Conservation (phyloP, 2,888 invertebrate species). For the Camptogramma bilineatum region DNA sequence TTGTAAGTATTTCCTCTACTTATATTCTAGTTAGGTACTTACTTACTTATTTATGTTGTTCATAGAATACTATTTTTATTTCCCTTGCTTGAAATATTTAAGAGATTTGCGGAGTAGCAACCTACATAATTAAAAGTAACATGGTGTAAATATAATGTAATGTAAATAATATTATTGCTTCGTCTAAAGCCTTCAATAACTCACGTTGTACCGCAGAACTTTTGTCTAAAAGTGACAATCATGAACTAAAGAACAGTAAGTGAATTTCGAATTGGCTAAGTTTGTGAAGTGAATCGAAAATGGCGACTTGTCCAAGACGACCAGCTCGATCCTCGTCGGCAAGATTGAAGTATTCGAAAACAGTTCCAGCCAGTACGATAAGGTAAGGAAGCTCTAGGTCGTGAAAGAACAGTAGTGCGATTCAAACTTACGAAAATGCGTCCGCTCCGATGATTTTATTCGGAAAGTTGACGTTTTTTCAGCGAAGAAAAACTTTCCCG, state of each 20-base stretch:
- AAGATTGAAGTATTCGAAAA: conserved; percentile 77
- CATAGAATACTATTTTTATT: too few relatives aligned
- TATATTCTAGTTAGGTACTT: too few relatives aligned
- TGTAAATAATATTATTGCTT: conserved; percentile 11
- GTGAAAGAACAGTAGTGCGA: too few relatives aligned
- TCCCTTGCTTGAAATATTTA: too few relatives aligned
- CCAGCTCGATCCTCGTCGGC: conserved; percentile 69
- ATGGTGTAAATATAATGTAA: not conserved
- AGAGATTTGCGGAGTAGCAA: too few relatives aligned
- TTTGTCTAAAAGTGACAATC: conserved; percentile 49
- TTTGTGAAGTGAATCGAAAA: conserved; percentile 42
- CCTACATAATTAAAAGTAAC: too few relatives aligned
- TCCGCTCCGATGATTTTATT: too few relatives aligned
- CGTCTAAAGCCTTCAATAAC: conserved; percentile 10
- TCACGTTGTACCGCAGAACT: conserved; percentile 34
- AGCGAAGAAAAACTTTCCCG: too few relatives aligned
- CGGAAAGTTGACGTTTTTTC: too few relatives aligned
- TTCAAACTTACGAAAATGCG: too few relatives aligned
- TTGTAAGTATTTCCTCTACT: too few relatives aligned
- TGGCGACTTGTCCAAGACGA: conserved; percentile 75
- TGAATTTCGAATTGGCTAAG: conserved; percentile 36
- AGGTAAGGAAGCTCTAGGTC: conserved; percentile 69
- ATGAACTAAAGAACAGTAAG: conserved; percentile 28
- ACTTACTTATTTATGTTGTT: too few relatives aligned
- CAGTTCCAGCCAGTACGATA: conserved; percentile 73